Percentiles rank a stretch among this genome's conserved stretches.
These are phyloP conservation scores for Muscina levida DNA, from an alignment of 2,888 invertebrate species.

Conservation along the genomic window DNA sequence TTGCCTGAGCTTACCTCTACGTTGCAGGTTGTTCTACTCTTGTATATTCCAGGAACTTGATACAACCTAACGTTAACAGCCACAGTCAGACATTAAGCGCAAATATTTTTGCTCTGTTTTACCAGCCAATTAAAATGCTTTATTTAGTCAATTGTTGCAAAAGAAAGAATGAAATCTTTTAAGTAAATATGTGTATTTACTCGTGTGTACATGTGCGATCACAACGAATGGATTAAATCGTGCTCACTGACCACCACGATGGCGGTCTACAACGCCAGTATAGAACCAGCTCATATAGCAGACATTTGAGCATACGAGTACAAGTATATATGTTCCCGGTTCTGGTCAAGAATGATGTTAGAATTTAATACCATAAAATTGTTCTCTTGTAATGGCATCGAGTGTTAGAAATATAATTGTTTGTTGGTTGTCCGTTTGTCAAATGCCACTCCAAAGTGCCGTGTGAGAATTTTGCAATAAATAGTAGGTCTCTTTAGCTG, in stretches of 20 bases:
- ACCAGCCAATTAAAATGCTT: slow-evolving; percentile 66
- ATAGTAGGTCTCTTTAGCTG: slow-evolving; percentile 1
- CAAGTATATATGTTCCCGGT: too few relatives aligned
- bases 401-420: slow-evolving; percentile 37
- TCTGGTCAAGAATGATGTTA: slow-evolving; percentile 54
- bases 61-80: slow-evolving; percentile 2
- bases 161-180: slow-evolving; percentile 40
- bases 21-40: not conserved
- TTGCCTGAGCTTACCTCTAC: not conserved
- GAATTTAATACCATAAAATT: slow-evolving; percentile 60
- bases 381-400: slow-evolving; percentile 22
- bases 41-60: slow-evolving; percentile 52
- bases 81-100: slow-evolving; percentile 18
- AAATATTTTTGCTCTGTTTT: slow-evolving; percentile 61
- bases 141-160: slow-evolving; percentile 59
- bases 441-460: not conserved
- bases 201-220: slow-evolving; percentile 26
- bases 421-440: not conserved
- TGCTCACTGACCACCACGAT: not conserved
- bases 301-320: too few relatives aligned
- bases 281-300: too few relatives aligned
- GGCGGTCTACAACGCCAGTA: too few relatives aligned
- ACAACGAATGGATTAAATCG: slow-evolving; percentile 29
- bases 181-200: slow-evolving; percentile 51
- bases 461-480: slow-evolving; percentile 45